Evolutionary conservation across 1,140 invertebrate genomes (phyloP).

Genomic region (Drosophila tani): DNA sequence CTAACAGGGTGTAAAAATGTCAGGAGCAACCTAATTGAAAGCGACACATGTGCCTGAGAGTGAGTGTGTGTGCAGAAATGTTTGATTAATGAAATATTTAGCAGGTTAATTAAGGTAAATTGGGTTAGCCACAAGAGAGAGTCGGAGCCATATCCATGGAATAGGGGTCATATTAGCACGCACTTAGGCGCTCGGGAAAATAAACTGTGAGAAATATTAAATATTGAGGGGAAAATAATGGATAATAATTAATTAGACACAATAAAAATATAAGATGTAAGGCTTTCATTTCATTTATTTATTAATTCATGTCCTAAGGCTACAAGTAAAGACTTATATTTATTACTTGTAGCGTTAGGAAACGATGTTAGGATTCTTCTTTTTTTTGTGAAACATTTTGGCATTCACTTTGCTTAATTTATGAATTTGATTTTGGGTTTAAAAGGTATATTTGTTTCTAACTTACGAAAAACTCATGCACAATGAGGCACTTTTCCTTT

Average conservation of each 20-base stretch:
- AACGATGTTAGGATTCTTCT: no score
- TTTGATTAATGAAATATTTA: slow-evolving; percentile 79
- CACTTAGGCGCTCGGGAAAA: slow-evolving; percentile 12
- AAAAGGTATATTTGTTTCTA: no score
- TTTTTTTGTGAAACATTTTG: no score
- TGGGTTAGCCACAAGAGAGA: slow-evolving; percentile 66
- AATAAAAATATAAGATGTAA: no score
- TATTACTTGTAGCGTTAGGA: no score
- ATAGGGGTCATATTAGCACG: slow-evolving; percentile 25
- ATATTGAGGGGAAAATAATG: background rate
- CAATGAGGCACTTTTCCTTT: slow-evolving; percentile 11
- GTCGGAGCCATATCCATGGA: slow-evolving; percentile 2
- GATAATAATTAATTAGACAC: background rate
- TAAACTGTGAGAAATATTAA: no score
- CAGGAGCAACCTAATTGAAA: slow-evolving; percentile 65
- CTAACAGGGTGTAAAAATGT: slow-evolving; percentile 46
- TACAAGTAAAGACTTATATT: no score
- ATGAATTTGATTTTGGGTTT: no score
- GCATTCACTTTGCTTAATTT: no score
- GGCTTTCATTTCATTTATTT: no score
- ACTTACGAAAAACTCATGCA: no score
- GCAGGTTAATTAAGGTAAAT: slow-evolving; percentile 81
- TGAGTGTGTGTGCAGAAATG: slow-evolving; percentile 37
- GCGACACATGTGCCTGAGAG: slow-evolving; percentile 8
- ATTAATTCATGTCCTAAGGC: no score